A percentile compares a stretch with the other conserved stretches of the same genome.
Conservation (phyloP, 1,140 invertebrate species). For the Sitophilus oryzae region DNA sequence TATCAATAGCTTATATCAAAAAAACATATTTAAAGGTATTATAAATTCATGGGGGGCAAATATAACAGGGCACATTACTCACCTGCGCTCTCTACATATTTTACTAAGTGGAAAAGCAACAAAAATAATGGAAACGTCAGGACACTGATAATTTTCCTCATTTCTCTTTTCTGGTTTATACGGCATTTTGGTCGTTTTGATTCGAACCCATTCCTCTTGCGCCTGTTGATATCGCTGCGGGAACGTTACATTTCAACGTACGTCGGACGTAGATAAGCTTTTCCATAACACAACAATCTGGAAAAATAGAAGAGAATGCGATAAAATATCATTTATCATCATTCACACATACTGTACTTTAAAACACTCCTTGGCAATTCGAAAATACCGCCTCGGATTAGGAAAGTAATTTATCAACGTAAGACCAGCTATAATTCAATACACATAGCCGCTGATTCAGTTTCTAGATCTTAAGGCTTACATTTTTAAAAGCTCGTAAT, state of each 20-base stretch:
- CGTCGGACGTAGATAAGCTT: background rate
- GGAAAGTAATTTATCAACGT: too few species aligned
- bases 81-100: slow-evolving; percentile 23
- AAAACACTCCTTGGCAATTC: too few species aligned
- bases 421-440: too few species aligned
- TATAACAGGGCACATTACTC: too few species aligned
- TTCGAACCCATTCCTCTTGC: background rate
- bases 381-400: too few species aligned
- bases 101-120: slow-evolving; percentile 24
- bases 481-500: too few species aligned
- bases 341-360: too few species aligned
- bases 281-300: background rate
- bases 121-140: slow-evolving; percentile 31
- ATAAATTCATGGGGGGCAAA: too few species aligned
- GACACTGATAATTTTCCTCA: slow-evolving; percentile 24
- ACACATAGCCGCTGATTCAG: too few species aligned
- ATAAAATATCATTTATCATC: background rate
- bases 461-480: too few species aligned
- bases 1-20: too few species aligned
- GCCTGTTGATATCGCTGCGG: background rate
- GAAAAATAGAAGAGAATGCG: background rate
- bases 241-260: background rate
- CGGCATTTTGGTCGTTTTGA: slow-evolving; percentile 23
- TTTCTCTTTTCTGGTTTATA: slow-evolving; percentile 23
- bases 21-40: too few species aligned